Evolutionary conservation across 1,140 invertebrate species (phyloP).

Genomic region (Battus philenor): DNA sequence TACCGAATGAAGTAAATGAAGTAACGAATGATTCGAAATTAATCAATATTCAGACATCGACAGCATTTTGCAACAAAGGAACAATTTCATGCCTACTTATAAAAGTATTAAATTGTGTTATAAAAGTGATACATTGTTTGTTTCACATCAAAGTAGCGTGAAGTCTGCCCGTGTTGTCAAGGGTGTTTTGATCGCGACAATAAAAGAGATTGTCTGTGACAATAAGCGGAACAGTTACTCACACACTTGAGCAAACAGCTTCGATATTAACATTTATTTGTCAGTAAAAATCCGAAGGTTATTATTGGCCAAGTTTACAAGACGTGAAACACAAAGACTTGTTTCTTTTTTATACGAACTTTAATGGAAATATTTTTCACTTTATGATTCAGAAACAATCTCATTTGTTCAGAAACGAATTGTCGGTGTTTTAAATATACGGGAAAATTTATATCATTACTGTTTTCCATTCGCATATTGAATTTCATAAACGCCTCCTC

Average conservation of each 20-base stretch:
- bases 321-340: neutral
- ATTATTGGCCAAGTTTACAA: conserved; percentile 12
- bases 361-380: neutral
- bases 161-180: conserved; percentile 12
- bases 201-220: conserved; percentile 15
- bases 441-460: neutral
- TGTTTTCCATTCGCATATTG: neutral
- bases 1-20: too few relatives aligned
- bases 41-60: too few relatives aligned
- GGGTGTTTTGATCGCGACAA: conserved; percentile 11
- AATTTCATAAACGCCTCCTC: too few relatives aligned
- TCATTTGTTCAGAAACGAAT: too few relatives aligned
- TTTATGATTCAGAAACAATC: too few relatives aligned
- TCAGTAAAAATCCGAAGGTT: conserved; percentile 23
- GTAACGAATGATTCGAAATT: too few relatives aligned
- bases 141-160: neutral
- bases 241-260: conserved; percentile 19
- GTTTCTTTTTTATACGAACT: neutral
- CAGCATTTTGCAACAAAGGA: too few relatives aligned
- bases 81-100: too few relatives aligned
- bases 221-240: conserved; percentile 8
- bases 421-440: too few relatives aligned
- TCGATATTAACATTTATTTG: conserved; percentile 18
- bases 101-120: too few relatives aligned
- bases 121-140: conserved; percentile 9